These are phyloP conservation scores for Synaphobranchus kaupii DNA, from an alignment of 2,797 vertebrate genomes.

Conservation along the genomic window DNA sequence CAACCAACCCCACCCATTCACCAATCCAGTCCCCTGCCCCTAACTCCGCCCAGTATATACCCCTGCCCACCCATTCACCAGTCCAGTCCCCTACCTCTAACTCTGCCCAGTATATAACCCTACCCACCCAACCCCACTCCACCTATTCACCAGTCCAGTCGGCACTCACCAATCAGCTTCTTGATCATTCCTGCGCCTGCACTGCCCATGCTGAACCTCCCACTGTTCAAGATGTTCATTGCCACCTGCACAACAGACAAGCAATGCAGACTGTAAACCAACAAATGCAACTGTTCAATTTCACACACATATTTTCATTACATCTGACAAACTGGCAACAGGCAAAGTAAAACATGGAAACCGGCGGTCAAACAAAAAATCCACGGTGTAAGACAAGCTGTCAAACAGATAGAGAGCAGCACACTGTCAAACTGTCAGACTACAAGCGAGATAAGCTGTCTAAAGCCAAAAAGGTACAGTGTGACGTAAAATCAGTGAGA, in stretches of 20 bases:
- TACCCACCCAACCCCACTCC: not conserved
- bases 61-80: too few relatives aligned
- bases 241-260: slow-evolving; percentile 2
- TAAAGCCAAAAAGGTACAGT: not conserved
- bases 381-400: not conserved
- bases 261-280: not conserved
- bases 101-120: too few relatives aligned
- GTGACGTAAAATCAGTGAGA: slow-evolving; percentile 4
- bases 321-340: not conserved
- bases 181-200: slow-evolving; percentile 88
- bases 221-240: slow-evolving; percentile 92
- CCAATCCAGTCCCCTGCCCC: not conserved
- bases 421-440: not conserved
- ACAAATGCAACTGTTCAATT: not conserved
- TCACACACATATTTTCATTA: not conserved
- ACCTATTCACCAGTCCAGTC: not conserved
- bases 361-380: not conserved
- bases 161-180: slow-evolving; percentile 84
- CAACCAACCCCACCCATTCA: too few relatives aligned
- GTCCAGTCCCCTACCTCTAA: too few relatives aligned
- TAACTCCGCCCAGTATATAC: too few relatives aligned
- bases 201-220: slow-evolving; percentile 94
- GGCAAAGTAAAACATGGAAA: not conserved
- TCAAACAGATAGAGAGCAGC: not conserved
- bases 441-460: not conserved